These are phyloP conservation scores for Lytechinus variegatus DNA, from an alignment of 35 echinoderm and acorn worm species.

Conservation along the genomic window DNA sequence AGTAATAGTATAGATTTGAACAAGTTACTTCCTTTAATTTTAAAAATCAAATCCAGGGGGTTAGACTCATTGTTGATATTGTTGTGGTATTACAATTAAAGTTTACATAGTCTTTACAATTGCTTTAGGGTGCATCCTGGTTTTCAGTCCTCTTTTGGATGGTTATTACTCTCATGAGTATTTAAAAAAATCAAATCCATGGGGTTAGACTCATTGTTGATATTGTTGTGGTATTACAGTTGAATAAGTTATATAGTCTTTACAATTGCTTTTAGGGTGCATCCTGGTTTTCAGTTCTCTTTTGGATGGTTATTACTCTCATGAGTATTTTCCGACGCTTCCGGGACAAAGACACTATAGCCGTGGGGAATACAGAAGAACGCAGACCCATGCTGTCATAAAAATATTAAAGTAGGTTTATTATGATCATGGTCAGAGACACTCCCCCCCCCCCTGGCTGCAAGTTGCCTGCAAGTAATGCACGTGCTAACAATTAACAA, in stretches of 20 bases:
- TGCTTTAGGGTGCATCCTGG: conserved; percentile 58
- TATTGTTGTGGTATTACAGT: neutral
- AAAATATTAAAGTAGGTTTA: conserved; percentile 35
- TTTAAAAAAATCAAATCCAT: neutral
- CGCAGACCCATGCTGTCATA: conserved; percentile 65
- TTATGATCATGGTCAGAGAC: neutral
- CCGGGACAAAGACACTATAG: conserved; percentile 32
- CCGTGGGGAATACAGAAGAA: conserved; percentile 27
- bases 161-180: conserved; percentile 18
- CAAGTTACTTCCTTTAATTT: neutral
- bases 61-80: neutral
- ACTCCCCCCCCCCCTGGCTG: neutral
- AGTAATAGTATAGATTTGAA: no score
- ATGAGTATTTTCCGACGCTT: conserved; percentile 42
- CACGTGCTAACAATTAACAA: neutral
- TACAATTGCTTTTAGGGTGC: conserved; percentile 47
- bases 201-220: neutral
- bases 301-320: conserved; percentile 57
- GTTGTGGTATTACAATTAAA: neutral
- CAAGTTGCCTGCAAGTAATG: neutral
- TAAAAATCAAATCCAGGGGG: neutral
- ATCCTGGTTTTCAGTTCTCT: conserved; percentile 67
- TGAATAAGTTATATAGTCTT: neutral
- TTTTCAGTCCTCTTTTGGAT: conserved; percentile 70
- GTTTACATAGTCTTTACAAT: neutral